Evolutionary conservation across 2,888 invertebrate species (phyloP), one percentile per base, ranked within the genome.

Genomic region (Malthinus flaveolus): DNA sequence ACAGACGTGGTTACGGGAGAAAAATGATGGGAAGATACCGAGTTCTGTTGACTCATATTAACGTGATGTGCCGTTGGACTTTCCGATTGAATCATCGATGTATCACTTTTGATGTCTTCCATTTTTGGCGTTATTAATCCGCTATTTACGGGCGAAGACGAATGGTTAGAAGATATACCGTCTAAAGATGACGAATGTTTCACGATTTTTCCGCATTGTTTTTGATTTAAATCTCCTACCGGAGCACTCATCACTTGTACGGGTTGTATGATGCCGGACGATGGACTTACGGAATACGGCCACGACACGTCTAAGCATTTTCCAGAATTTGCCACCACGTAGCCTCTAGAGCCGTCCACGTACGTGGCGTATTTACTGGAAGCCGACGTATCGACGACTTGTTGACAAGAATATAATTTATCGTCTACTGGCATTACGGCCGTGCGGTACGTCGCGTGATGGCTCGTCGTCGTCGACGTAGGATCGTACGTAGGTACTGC

Each of bases 401-500:
- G 80, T 75, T 84, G 81, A 68, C 85, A 85, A 45, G 85, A 80
- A 72, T 89, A 89, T 3, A 85, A 72, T 70, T 86, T 85, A 51
- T 86, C 84, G 49, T 83, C 83, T 1, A 81, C 78, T 53, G 80
- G 74, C 73, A 76, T 81, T 1, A 78, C 75, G 9, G 77, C 65
- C 0, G 76, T 66, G 47, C 79, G 71, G 62, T 77, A 74, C 1
- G 75, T 67, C 23, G 76, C 60, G 59, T 83, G 83, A 67, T 82
- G 83, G 36, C 80, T 71, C 33, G 75, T 66, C 13, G 76, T 70
- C 6, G 76, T 68, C 32, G 75, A 69, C 5, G 75, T 66, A 15
- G 80, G 75, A 59, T 83, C 83, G 75, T 90, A 90, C 1, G 88
- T 82, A 1, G 86, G 85, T 8, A 85, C 81, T 1, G 84, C 81